A percentile compares a stretch with the other conserved stretches of the same genome.
These are phyloP conservation scores for Callipepla squamata DNA, from an alignment of 2,113 vertebrate genomes.

Conservation along the genomic window DNA sequence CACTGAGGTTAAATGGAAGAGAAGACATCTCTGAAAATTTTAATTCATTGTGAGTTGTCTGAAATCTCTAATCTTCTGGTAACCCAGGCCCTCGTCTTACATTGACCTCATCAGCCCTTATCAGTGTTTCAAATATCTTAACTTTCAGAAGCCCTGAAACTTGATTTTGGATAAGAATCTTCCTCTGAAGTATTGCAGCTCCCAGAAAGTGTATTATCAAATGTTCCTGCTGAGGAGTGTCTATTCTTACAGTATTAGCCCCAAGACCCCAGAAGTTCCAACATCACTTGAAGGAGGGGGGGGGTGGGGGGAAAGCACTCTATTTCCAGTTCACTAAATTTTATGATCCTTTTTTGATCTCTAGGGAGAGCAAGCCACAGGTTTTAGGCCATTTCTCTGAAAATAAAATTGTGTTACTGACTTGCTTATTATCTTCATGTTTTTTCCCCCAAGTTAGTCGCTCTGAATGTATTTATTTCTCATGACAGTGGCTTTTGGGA, in stretches of 20 bases:
- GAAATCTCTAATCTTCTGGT: neutral
- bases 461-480: constrained; percentile 24
- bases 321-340: constrained; percentile 1
- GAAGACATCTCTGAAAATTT: neutral
- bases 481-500: constrained; percentile 13
- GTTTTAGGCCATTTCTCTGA: constrained; percentile 28
- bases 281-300: neutral
- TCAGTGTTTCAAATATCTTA: constrained; percentile 1
- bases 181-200: neutral
- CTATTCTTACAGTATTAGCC: neutral
- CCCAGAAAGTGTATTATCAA: neutral
- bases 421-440: neutral
- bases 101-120: constrained; percentile 26
- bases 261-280: neutral
- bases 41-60: neutral
- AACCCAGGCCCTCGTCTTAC: neutral
- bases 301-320: neutral
- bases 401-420: constrained; percentile 15
- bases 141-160: neutral
- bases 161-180: constrained; percentile 1
- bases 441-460: neutral
- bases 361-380: neutral
- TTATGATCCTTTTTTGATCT: constrained; percentile 3
- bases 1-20: neutral
- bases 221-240: neutral